These are phyloP conservation scores for Galerucella pusilla DNA, from an alignment of 2,888 invertebrate species.

Conservation along the genomic window DNA sequence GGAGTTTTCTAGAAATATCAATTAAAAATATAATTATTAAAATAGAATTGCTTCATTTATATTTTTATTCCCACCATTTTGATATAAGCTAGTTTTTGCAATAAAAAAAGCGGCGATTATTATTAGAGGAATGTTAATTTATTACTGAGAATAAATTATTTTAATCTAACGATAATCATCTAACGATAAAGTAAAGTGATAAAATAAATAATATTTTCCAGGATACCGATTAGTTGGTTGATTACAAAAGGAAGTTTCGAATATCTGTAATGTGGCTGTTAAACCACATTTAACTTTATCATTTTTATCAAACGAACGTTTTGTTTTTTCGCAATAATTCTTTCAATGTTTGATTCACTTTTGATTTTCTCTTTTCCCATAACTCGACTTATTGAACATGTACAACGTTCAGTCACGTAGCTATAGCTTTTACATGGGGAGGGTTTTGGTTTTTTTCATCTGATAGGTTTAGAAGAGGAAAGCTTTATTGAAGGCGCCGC, in stretches of 20 bases:
- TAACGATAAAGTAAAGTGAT: not conserved
- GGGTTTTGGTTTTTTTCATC: no score
- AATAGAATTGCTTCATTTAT: not conserved
- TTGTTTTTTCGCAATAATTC: no score
- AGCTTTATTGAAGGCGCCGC: no score
- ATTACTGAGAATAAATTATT: not conserved
- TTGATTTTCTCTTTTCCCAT: no score
- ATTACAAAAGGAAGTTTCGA: not conserved
- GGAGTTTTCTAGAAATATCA: slow-evolving; percentile 73
- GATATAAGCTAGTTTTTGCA: not conserved
- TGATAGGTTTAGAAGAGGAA: no score
- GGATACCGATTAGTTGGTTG: not conserved
- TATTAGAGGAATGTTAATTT: not conserved
- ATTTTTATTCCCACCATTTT: not conserved
- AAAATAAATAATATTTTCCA: not conserved
- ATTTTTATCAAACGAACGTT: not conserved
- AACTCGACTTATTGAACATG: no score
- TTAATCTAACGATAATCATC: not conserved
- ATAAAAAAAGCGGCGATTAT: not conserved
- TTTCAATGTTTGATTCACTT: no score
- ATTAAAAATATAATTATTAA: not conserved
- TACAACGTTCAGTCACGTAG: no score
- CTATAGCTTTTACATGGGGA: no score
- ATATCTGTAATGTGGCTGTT: not conserved
- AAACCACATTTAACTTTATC: not conserved